Conservation (phyloP, 2,888 invertebrate species). For the Perithous albicinctus region DNA sequence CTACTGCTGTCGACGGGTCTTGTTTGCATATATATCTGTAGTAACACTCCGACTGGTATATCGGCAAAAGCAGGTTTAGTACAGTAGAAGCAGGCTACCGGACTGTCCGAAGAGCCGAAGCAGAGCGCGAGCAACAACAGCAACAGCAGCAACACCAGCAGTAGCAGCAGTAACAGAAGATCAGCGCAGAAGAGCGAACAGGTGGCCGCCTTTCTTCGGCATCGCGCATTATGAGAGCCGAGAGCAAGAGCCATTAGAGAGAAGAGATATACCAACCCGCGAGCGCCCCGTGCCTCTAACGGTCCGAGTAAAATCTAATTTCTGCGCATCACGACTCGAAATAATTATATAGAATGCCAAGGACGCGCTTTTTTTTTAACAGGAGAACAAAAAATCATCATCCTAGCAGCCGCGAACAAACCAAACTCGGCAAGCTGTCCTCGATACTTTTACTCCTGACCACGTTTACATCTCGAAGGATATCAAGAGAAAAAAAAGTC, state of each 20-base stretch:
- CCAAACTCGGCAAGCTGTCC: too few relatives aligned
- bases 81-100: conserved; percentile 21
- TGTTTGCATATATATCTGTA: conserved; percentile 47
- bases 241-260: conserved; percentile 68
- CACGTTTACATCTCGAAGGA: too few relatives aligned
- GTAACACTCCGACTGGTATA: not conserved
- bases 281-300: conserved; percentile 59
- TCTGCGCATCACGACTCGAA: conserved; percentile 65
- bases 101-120: conserved; percentile 12
- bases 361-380: conserved; percentile 31
- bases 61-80: conserved; percentile 34
- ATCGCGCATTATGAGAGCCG: conserved; percentile 70
- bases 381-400: not conserved
- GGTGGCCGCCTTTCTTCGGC: conserved; percentile 73
- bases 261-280: too few relatives aligned
- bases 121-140: conserved; percentile 33
- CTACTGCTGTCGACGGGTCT: conserved; percentile 21
- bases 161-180: conserved; percentile 31
- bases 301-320: conserved; percentile 71
- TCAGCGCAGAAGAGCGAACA: conserved; percentile 65
- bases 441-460: too few relatives aligned
- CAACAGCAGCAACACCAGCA: conserved; percentile 24
- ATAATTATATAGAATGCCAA: conserved; percentile 50
- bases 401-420: not conserved
- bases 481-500: too few relatives aligned